Evolutionary conservation across 2,113 vertebrate genomes (phyloP).

Genomic region (Callopanchax toddi): DNA sequence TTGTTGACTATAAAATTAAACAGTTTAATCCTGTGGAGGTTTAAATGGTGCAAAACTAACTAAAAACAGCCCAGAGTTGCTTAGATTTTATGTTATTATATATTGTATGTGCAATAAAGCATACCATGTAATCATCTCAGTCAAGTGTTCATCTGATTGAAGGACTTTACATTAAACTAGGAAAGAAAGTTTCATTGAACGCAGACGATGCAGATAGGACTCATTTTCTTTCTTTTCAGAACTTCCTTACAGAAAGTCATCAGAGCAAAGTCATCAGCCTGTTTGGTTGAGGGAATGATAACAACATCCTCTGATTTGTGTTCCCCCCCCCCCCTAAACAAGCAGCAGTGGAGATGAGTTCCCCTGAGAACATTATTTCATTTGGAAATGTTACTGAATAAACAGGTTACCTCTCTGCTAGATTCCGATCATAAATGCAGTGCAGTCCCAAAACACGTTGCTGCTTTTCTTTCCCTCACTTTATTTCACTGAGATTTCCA

Average conservation of each 20-base stretch:
- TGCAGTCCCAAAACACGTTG: not conserved
- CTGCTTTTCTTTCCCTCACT: not conserved
- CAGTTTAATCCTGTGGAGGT: too few relatives aligned
- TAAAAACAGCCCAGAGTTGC: too few relatives aligned
- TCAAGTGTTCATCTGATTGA: slow-evolving; percentile 55
- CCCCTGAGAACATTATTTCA: slow-evolving; percentile 2
- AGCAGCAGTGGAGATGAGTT: slow-evolving; percentile 5
- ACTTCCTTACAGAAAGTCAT: slow-evolving; percentile 30
- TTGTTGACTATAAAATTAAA: too few relatives aligned
- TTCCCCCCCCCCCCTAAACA: slow-evolving; percentile 15
- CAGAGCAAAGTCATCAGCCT: slow-evolving; percentile 33
- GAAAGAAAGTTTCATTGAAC: slow-evolving; percentile 37
- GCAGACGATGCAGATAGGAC: slow-evolving; percentile 44
- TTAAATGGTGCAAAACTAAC: too few relatives aligned
- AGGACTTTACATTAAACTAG: slow-evolving; percentile 49
- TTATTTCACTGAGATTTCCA: not conserved
- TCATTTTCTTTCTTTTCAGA: slow-evolving; percentile 46
- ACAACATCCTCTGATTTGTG: not conserved
- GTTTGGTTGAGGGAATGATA: not conserved
- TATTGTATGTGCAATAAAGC: too few relatives aligned
- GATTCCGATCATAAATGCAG: not conserved
- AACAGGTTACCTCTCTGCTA: not conserved
- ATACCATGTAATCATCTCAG: slow-evolving; percentile 51
- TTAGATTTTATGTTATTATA: too few relatives aligned
- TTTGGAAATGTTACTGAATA: not conserved